phyloP scores from a whole-genome alignment of 1,140 invertebrate species.

The Vollenhovia emeryi region DNA sequence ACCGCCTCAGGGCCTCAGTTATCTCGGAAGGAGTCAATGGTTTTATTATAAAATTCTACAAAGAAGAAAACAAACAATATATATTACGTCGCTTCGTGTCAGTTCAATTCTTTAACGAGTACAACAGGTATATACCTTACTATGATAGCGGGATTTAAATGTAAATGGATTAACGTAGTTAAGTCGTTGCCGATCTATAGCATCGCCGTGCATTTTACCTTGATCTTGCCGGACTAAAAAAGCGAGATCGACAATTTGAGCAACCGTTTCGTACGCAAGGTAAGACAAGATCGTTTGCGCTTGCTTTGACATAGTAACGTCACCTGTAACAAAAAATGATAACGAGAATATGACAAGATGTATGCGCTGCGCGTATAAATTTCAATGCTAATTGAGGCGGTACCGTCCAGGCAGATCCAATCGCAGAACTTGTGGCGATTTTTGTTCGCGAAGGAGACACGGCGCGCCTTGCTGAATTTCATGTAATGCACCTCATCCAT shows the following conservation, averaged over 20 bases:
- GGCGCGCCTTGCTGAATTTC: slow-evolving; percentile 85
- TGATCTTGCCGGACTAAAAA: slow-evolving; percentile 88
- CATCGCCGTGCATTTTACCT: slow-evolving; percentile 84
- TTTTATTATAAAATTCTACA: slow-evolving; percentile 77
- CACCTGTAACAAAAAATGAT: slow-evolving; percentile 77
- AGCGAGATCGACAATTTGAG: slow-evolving; percentile 88
- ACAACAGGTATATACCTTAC: slow-evolving; percentile 74
- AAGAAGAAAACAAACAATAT: slow-evolving; percentile 53
- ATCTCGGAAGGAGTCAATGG: slow-evolving; percentile 87
- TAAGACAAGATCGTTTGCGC: slow-evolving; percentile 87
- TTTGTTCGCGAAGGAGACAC: slow-evolving; percentile 84
- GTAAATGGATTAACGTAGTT: slow-evolving; percentile 83
- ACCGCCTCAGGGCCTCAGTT: slow-evolving; percentile 86
- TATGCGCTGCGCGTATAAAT: neutral
- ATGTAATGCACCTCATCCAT: slow-evolving; percentile 82
- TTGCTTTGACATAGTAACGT: slow-evolving; percentile 85
- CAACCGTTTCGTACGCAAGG: slow-evolving; percentile 89
- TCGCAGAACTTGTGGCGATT: slow-evolving; percentile 86
- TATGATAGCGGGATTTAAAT: slow-evolving; percentile 82
- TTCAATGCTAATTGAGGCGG: slow-evolving; percentile 24
- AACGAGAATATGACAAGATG: neutral
- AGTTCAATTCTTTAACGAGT: neutral
- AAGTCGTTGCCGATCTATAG: slow-evolving; percentile 82
- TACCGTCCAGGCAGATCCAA: slow-evolving; percentile 84
- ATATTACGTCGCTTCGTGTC: neutral